A percentile compares a stretch with the other conserved stretches of the same genome.
phyloP scores from a whole-genome alignment of 2,113 vertebrate species.

The Eolophus roseicapilla region DNA sequence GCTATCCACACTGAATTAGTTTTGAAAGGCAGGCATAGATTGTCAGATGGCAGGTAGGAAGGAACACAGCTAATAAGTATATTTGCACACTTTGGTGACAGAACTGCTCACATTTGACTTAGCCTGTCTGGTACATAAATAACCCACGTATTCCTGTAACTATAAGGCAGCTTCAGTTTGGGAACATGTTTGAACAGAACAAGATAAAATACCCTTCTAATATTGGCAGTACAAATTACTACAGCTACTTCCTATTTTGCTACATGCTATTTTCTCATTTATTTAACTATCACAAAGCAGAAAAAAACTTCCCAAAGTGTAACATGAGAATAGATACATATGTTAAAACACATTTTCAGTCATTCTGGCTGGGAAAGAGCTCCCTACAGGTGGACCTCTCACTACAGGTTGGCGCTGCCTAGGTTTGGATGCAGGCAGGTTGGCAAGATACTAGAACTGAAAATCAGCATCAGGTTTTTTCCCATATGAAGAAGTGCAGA shows the following conservation, averaged over 20 bases:
- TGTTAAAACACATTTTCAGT: not conserved
- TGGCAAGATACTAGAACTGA: not conserved
- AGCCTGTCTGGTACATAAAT: not conserved
- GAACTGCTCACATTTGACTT: not conserved
- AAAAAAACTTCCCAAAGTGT: not conserved
- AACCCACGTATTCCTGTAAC: not conserved
- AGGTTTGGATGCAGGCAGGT: not conserved
- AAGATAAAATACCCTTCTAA: not conserved
- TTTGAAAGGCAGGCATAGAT: not conserved
- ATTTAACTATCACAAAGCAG: not conserved
- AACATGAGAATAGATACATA: not conserved
- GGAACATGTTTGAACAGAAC: not conserved
- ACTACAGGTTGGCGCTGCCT: fast-evolving
- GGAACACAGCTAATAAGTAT: not conserved
- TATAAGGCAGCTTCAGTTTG: not conserved
- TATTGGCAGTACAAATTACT: not conserved
- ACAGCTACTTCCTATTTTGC: not conserved
- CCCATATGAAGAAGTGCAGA: not conserved
- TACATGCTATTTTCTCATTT: not conserved
- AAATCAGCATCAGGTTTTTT: not conserved
- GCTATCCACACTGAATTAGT: not conserved
- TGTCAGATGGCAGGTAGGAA: not conserved
- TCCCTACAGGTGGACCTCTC: not conserved
- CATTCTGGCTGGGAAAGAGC: not conserved
- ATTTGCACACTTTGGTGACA: not conserved